Base-by-base conservation (phyloP, 1,140 invertebrate species). In the Euwallacea fornicatus region DNA sequence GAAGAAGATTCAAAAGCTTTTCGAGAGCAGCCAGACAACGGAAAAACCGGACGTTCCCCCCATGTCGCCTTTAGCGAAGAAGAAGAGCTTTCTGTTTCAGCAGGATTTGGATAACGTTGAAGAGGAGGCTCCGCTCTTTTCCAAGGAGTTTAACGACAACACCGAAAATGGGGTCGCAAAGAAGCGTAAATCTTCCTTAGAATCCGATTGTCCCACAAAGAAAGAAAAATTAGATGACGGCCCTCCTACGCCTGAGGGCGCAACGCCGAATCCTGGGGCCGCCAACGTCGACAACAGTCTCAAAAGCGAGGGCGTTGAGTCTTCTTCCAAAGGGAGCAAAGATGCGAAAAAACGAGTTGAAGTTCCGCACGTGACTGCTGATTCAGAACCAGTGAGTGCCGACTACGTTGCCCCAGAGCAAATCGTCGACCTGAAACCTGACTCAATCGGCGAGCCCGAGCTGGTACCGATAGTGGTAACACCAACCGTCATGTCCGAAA, bases 401-500 rank as follows among this genome's bases (percentile, higher is more conserved):
- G 46, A 66, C 10, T 16, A 21, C 7, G n/a, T 62, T 2, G 13
- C 67, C 16, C n/a, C 56, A n/a, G 60, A 21, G 7, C 44, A 55
- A 15, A 13, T 67, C 7, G 15, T 53, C 7, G 9, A 43, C 43
- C 43, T 50, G 9, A 50, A 50, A 50, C 9, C 13, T 50, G 9
- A 10, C 13, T 10, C 46, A 11, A 11, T 66, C n/a, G 43, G 41
- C 47, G 75, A 78, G 61, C 47, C 76, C 7, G 78, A 80, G 60
- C 50, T 76, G 47, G 75, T 78, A 16, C 66, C 75, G 7, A 78
- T 79, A 15, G 75, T 79, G 46, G 76, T 75, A 16, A 78, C 79
- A 66, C 73, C 80, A 42, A 81, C 79, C 0, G 76, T 80, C 43
- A 76, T 81, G n/a, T 76, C 79, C 7, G 78, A 80, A 63, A 75